Base-by-base conservation (phyloP, 1,140 invertebrate species). In the Episyrphus balteatus region DNA sequence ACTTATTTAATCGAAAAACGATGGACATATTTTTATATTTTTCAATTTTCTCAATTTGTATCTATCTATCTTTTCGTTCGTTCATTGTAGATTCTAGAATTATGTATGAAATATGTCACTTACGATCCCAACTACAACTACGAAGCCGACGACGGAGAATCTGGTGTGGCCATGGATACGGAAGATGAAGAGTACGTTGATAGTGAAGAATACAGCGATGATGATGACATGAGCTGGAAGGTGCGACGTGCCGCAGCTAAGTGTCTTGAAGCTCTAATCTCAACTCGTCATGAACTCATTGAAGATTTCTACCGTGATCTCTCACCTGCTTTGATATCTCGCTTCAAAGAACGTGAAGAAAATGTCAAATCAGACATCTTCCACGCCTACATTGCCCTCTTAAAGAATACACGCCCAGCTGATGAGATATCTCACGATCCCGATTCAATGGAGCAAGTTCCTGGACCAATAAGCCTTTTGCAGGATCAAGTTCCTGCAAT, bases 201-300 rank as follows among this genome's bases (percentile, higher is more conserved):
- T 38, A 92, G 93, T 53, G 90, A 93, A 57, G 90, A 93, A 57
- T 98, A 97, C 65, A 96, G 92, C 33, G 94, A 98, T 70, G 94
- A 98, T 72, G 97, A 99, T 68, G 97, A 99, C 67, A 94, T 99
- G 86, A 95, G 91, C 48, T 99, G 97, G 96, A 99, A 99, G 75
- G 86, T 82, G 8, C 75, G 97, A 42, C 77, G 96, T 39, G 87
- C 94, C 5, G 89, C 95, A 31, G 95, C 96, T 0, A 99, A 99
- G 72, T 98, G 95, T 66, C 71, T 99, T 6, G 93, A 98, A 71
- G 90, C 93, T 9, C 81, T 98, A 15, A 91, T 99, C 49, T 78
- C 84, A 0, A 96, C 91, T 1, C 77, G 93, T 48, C 84, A 92
- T 53, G 93, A 98, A 65, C 77, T 95, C 52, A 69, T 99, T 17